phyloP scores from a whole-genome alignment of 2,888 invertebrate genomes.

The Bruchidius siliquastri region DNA sequence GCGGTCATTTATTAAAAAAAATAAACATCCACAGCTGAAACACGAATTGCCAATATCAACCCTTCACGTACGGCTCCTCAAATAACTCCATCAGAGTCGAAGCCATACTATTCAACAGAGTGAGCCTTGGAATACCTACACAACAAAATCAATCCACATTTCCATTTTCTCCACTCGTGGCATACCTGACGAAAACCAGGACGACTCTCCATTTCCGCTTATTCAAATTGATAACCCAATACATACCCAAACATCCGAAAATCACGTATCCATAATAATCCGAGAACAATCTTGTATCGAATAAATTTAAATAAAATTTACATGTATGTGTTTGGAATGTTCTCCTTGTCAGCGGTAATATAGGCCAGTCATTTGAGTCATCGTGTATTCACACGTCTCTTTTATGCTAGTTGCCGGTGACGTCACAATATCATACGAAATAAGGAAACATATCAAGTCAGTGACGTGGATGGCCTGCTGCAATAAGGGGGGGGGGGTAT shows the following conservation, averaged over 20 bases:
- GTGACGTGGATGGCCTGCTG: too few relatives aligned
- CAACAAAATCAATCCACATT: background rate
- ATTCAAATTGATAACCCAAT: slow-evolving; percentile 3
- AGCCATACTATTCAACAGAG: background rate
- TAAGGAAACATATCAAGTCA: too few relatives aligned
- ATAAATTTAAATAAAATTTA: slow-evolving; percentile 14
- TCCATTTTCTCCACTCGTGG: background rate
- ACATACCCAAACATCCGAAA: slow-evolving; percentile 2
- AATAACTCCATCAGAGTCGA: too few relatives aligned
- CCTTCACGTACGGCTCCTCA: too few relatives aligned
- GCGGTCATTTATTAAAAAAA: too few relatives aligned
- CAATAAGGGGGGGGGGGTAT: too few relatives aligned
- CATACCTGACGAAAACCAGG: background rate
- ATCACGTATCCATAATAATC: slow-evolving; percentile 6
- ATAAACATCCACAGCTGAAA: too few relatives aligned
- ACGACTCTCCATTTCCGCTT: background rate
- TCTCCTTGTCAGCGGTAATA: background rate
- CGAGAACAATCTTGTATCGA: slow-evolving; percentile 9
- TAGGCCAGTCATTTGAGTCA: background rate
- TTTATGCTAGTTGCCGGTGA: too few relatives aligned
- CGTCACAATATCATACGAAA: too few relatives aligned
- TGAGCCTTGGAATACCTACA: background rate
- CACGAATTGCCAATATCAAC: too few relatives aligned
- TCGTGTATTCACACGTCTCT: too few relatives aligned
- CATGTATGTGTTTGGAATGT: slow-evolving; percentile 3